These are phyloP conservation scores for Himantopus leucocephalus DNA, from an alignment of 2,113 vertebrate genomes.

Conservation along the genomic window DNA sequence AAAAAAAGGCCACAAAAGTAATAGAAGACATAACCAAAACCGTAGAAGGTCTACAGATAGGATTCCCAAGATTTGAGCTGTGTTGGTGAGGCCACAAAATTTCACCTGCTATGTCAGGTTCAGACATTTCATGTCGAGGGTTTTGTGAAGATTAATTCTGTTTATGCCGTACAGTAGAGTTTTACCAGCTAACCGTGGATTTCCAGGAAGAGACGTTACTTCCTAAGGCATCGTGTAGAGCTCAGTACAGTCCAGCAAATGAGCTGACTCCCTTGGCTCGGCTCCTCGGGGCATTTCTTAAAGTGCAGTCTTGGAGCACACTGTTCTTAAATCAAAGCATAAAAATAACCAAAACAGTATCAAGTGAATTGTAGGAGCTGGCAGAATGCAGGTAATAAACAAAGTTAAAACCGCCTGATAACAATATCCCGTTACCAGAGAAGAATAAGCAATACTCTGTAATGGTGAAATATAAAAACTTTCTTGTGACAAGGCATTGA, in stretches of 20 bases:
- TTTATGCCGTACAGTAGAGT: not conserved
- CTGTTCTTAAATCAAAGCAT: conserved; percentile 39
- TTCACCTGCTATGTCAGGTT: not conserved
- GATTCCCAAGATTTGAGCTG: not conserved
- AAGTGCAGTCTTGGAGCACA: not conserved
- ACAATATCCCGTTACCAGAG: not conserved
- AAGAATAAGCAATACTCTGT: not conserved
- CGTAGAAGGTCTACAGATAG: not conserved
- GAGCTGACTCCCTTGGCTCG: not conserved
- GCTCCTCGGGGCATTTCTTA: not conserved
- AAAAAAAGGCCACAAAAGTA: not conserved
- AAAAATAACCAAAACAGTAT: conserved; percentile 37
- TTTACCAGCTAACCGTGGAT: not conserved
- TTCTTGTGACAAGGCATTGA: not conserved
- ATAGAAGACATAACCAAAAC: not conserved
- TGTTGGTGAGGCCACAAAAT: not conserved
- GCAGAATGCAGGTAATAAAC: conserved; percentile 24
- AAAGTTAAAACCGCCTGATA: not conserved
- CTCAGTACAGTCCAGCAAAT: not conserved
- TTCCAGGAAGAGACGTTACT: conserved; percentile 5
- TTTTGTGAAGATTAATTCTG: not conserved
- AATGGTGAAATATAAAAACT: not conserved
- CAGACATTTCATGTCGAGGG: not conserved
- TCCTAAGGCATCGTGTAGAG: not conserved
- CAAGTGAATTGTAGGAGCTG: conserved; percentile 2